Evolutionary conservation across 2,797 vertebrate genomes (phyloP), one percentile per base, ranked within the genome.

Genomic region (Oophaga sylvatica): DNA sequence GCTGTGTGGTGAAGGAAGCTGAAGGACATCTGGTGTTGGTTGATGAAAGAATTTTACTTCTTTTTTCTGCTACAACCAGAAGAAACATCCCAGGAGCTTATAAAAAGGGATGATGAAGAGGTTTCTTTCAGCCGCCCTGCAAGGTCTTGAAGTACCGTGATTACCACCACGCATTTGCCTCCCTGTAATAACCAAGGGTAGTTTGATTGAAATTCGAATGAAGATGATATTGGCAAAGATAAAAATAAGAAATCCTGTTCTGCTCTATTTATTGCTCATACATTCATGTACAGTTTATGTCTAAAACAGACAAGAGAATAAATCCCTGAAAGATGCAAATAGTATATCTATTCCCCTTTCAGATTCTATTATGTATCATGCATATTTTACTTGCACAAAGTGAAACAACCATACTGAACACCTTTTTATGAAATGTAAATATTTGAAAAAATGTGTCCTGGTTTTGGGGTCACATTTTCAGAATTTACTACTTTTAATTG

Each of bases 101-200:
- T 81, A 88, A 85, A 88, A 88, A 68, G 71, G 35, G 48, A 88
- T 88, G 88, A 81, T 89, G 84, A 89, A 83, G 84, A 86, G 84
- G 88, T 86, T 86, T 86, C 82, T 83, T 86, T 89, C 80, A 86
- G 88, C 79, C 22, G 31, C 79, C 16, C 63, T 45, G 35, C 70
- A 48, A 77, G 70, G 68, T 56, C 84, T 89, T 89, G 84, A 86
- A 89, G 84, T 86, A 67, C 6, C 26, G 35, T 89, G 84, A 89
- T 89, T 83, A 89, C 80, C 45, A 15, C 71, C 76, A 76, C 62
- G 57, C 84, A 60, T 89, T 87, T 62, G 75, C 35, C 83, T 85
- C 78, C 62, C 65, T 86, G 48, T 82, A 65, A 78, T 86, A 89
- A 86, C 84, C 65, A 83, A 83, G 73, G 80, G 78, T 89, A 86